These are phyloP conservation scores for Sipha flava DNA, from an alignment of 1,140 invertebrate genomes.

Conservation along the genomic window DNA sequence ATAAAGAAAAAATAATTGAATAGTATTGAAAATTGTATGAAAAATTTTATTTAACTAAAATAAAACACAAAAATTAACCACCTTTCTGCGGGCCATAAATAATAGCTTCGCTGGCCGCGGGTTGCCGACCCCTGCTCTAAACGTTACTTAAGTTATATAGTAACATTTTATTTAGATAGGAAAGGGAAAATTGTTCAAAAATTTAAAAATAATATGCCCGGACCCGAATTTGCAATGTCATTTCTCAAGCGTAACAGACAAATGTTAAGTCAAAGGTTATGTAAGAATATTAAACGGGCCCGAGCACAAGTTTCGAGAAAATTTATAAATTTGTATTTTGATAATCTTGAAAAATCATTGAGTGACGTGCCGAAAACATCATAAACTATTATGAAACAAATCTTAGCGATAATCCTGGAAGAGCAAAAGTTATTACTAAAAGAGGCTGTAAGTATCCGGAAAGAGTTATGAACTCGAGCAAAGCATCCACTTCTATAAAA, in stretches of 20 bases:
- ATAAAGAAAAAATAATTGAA: too few relatives aligned
- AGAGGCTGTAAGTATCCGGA: constrained; percentile 40
- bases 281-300: constrained; percentile 33
- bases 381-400: constrained; percentile 46
- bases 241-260: background rate
- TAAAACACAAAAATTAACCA: too few relatives aligned
- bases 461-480: constrained; percentile 36
- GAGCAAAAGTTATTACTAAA: constrained; percentile 40
- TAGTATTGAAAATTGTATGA: too few relatives aligned
- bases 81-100: too few relatives aligned
- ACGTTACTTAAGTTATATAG: background rate
- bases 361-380: constrained; percentile 40
- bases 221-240: background rate
- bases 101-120: too few relatives aligned
- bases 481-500: constrained; percentile 37
- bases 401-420: constrained; percentile 44
- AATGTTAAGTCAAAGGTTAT: background rate
- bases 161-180: background rate
- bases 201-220: background rate
- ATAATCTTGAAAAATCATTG: constrained; percentile 39
- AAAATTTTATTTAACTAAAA: too few relatives aligned
- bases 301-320: constrained; percentile 29
- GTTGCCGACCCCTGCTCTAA: too few relatives aligned
- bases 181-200: background rate
- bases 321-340: constrained; percentile 39